Evolutionary conservation across 2,888 invertebrate genomes (phyloP).

Genomic region (Stenodera caucasica): DNA sequence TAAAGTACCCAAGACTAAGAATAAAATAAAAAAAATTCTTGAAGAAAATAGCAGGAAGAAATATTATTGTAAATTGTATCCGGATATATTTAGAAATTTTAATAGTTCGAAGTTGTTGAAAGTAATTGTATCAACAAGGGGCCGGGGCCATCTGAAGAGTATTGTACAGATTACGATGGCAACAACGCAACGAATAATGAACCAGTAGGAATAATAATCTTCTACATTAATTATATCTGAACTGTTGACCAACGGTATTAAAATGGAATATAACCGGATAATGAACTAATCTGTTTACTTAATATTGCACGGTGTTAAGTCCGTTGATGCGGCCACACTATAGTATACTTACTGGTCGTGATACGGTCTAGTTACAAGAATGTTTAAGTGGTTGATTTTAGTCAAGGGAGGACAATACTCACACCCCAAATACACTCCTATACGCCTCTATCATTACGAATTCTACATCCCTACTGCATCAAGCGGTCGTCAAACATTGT

Average conservation of each 20-base stretch:
- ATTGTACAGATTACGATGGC: slow-evolving; percentile 28
- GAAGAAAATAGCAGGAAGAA: too few relatives aligned
- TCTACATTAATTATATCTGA: slow-evolving; percentile 50
- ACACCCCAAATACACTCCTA: slow-evolving; percentile 20
- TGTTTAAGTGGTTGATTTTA: slow-evolving; percentile 28
- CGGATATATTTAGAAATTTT: slow-evolving; percentile 13
- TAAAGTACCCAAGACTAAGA: slow-evolving; percentile 6
- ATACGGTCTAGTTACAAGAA: slow-evolving; percentile 22
- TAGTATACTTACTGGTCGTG: slow-evolving; percentile 16
- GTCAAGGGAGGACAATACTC: slow-evolving; percentile 10
- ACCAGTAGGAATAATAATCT: slow-evolving; percentile 49
- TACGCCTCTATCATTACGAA: slow-evolving; percentile 31
- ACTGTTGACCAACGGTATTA: slow-evolving; percentile 53
- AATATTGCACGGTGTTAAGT: slow-evolving; percentile 46
- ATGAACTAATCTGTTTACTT: slow-evolving; percentile 53
- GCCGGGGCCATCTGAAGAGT: slow-evolving; percentile 20
- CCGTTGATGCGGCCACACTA: slow-evolving; percentile 35
- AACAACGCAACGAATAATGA: slow-evolving; percentile 39
- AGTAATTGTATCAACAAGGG: slow-evolving; percentile 32
- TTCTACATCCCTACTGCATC: slow-evolving; percentile 34
- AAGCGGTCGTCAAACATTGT: slow-evolving; percentile 33
- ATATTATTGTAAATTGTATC: not conserved
- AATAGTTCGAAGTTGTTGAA: slow-evolving; percentile 24
- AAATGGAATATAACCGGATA: slow-evolving; percentile 48
- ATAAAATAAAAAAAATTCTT: not conserved